phyloP scores from a whole-genome alignment of 2,797 vertebrate species.

The Lateolabrax maculatus region DNA sequence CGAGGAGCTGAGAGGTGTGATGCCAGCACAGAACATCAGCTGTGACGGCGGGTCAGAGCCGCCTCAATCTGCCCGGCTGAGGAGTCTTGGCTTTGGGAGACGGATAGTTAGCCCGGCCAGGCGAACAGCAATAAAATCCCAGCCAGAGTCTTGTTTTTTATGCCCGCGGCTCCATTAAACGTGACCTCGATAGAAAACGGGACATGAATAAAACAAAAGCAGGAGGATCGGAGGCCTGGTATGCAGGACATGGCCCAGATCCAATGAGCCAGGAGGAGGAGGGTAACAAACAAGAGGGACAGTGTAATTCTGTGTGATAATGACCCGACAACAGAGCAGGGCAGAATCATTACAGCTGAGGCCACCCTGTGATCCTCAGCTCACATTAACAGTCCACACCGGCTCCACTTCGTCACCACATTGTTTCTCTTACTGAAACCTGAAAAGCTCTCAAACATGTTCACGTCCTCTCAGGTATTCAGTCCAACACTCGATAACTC shows the following conservation, averaged over 20 bases:
- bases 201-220: constrained; percentile 75
- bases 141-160: constrained; percentile 55
- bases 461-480: background rate
- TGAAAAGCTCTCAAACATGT: constrained; percentile 16
- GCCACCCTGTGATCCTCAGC: constrained; percentile 54
- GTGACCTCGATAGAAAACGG: constrained; percentile 68
- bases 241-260: constrained; percentile 67
- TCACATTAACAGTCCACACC: constrained; percentile 37
- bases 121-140: constrained; percentile 59
- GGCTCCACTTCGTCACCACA: background rate
- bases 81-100: constrained; percentile 53
- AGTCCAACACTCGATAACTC: background rate
- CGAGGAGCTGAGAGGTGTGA: background rate
- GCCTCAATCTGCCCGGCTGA: constrained; percentile 33
- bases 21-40: constrained; percentile 42
- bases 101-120: constrained; percentile 57
- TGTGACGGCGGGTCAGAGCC: constrained; percentile 54
- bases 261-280: constrained; percentile 51
- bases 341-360: constrained; percentile 50
- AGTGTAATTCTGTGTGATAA: constrained; percentile 62
- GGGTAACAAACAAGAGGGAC: constrained; percentile 58
- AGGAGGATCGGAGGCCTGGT: constrained; percentile 56
- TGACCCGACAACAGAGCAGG: constrained; percentile 55
- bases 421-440: background rate
- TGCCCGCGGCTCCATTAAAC: constrained; percentile 73